Base-by-base conservation (phyloP, 1,140 invertebrate genomes). In the Drosophila baimaii region DNA sequence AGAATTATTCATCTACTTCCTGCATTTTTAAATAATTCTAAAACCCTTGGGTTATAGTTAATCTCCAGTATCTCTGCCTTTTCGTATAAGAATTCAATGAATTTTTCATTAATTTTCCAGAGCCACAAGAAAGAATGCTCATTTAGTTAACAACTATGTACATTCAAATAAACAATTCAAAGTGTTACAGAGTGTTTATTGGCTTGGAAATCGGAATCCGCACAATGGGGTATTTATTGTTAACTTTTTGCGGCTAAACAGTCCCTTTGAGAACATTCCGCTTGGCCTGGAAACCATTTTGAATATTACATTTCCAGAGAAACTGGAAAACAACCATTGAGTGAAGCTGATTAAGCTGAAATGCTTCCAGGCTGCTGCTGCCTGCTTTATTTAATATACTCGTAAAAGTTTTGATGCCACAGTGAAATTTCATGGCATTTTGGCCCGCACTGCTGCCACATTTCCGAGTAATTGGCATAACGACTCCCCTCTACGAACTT, bases 391-490 rank as follows among this genome's bases (percentile, higher is more conserved):
- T 73, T 72, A 73, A 73, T 73, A 73, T 52, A 72, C 70, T 73
- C 70, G 47, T 73, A 73, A 73, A 73, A 73, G 55, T 73, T 73
- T 73, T 72, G 55, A 46, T 72, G 70, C 68, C 70, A 21, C 68
- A 51, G 35, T 49, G 35, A 75, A 75, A 56, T 75, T 64, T 75
- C 59, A 75, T 56, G 35, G 71, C 57, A 25, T 35, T 52, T 56
- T 47, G 13, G 39, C n/a, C 25, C 43, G 25, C 23, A n/a, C 21
- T 49, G 25, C 21, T 49, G 25, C 47, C 47, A n/a, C 27, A 49
- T 8, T 49, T 37, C 17, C 31, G 21, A 74, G 72, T 65, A 65
- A 75, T 75, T 65, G 71, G 43, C 70, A 52, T 74, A 74, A 75
- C 51, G 51, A 74, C 52, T 64, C 29, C 37, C 70, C 52, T 61